Base-by-base conservation (phyloP, 2,888 invertebrate species). In the Stenurella melanura region DNA sequence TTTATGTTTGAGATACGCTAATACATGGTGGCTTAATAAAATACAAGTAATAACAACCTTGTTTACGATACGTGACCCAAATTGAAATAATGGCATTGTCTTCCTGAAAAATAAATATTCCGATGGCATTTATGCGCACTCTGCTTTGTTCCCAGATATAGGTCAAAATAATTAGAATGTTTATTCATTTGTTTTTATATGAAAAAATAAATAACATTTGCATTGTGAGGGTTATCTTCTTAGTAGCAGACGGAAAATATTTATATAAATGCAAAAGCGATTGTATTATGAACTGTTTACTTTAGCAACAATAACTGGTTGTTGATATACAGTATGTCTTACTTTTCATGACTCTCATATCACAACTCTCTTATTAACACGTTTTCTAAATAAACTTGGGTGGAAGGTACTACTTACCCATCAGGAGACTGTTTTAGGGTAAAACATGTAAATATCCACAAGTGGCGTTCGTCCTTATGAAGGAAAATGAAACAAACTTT, bases 51-150 rank as follows among this genome's bases (percentile, higher is more conserved):
- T 50, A 50, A 50, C 50, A 50, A 6, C n/a, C 6, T 50, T 50
- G 50, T 50, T 50, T 50, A 50, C n/a, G n/a, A n/a, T n/a, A 50
- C 50, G 50, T 50, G 50, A 50, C 50, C 50, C n/a, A n/a, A 50
- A 50, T 50, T 17, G n/a, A 50, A 50, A 50, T 50, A 50, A 50
- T 50, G 50, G 50, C n/a, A 50, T 50, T 50, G 50, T 50, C n/a
- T 15, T n/a, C 15, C n/a, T 50, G 50, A n/a, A 50, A 50, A n/a
- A 50, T 50, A 50, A 50, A 50, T 50, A 50, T 50, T 50, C 6
- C 15, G n/a, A 50, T n/a, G 50, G n/a, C n/a, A n/a, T n/a, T 50
- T 15, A 50, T 50, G 12, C n/a, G 1, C 50, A 15, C 50, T 17
- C 42, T 4, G 1, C 42, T 42, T 42, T 42, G 42, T 42, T 42